Evolutionary conservation across 2,113 vertebrate genomes (phyloP).

Genomic region (Nannobrachium achirus): DNA sequence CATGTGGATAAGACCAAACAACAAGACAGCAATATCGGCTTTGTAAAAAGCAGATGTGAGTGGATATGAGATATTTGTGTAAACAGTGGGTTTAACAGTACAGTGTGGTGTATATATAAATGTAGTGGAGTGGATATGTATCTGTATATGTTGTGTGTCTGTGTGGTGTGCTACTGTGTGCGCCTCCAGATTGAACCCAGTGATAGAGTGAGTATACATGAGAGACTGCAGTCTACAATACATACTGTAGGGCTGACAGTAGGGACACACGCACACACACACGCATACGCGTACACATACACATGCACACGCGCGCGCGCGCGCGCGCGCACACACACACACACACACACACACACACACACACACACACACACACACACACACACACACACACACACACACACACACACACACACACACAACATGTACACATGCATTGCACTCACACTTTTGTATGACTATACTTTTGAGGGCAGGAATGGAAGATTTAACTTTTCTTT

Average conservation of each 20-base stretch:
- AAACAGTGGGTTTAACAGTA: slow-evolving; percentile 51
- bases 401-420: no score
- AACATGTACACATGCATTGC: no score
- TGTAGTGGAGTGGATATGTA: slow-evolving; percentile 41
- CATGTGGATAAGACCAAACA: slow-evolving; percentile 61
- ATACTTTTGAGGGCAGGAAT: no score
- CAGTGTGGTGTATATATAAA: neutral
- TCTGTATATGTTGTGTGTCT: slow-evolving; percentile 61
- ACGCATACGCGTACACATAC: slow-evolving; percentile 9
- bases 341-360: neutral
- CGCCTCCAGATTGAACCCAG: slow-evolving; percentile 65
- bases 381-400: no score
- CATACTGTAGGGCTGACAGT: slow-evolving; percentile 26
- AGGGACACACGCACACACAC: slow-evolving; percentile 17
- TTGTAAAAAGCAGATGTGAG: slow-evolving; percentile 55
- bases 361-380: neutral
- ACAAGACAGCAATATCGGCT: slow-evolving; percentile 54
- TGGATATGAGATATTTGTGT: slow-evolving; percentile 72
- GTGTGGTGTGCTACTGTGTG: slow-evolving; percentile 57
- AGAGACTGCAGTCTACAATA: slow-evolving; percentile 62
- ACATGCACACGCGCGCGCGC: slow-evolving; percentile 9
- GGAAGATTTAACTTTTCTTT: no score
- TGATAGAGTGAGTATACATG: slow-evolving; percentile 65
- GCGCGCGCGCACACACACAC: slow-evolving; percentile 4
- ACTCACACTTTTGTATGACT: no score